These are phyloP conservation scores for Bombyx huttoni DNA, from an alignment of 2,888 invertebrate genomes.

Conservation along the genomic window DNA sequence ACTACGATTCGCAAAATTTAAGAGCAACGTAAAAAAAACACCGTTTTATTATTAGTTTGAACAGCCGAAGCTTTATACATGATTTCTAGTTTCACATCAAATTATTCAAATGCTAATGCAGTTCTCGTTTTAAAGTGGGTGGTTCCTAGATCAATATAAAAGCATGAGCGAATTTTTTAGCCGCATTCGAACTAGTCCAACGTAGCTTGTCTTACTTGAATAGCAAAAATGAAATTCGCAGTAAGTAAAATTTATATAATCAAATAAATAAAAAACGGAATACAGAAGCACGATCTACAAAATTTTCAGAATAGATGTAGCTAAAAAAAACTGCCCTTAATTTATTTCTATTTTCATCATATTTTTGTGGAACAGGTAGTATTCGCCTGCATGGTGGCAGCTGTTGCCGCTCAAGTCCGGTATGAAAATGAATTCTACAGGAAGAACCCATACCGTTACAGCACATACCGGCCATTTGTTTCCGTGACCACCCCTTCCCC, in stretches of 20 bases:
- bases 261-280: conserved; percentile 4
- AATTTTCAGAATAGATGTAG: too few relatives aligned
- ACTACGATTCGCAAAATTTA: not conserved
- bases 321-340: too few relatives aligned
- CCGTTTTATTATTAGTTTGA: conserved; percentile 2
- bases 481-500: conserved; percentile 5
- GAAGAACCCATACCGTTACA: conserved; percentile 4
- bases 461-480: conserved; percentile 8
- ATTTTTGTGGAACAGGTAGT: conserved; percentile 25
- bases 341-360: too few relatives aligned
- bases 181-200: conserved; percentile 60
- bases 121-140: conserved; percentile 46
- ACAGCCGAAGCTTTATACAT: conserved; percentile 25
- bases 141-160: conserved; percentile 53
- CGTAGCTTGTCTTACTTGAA: conserved; percentile 37
- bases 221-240: conserved; percentile 43
- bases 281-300: not conserved
- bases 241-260: conserved; percentile 33
- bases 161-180: conserved; percentile 52
- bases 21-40: not conserved
- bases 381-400: conserved; percentile 33
- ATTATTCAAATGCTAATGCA: conserved; percentile 62
- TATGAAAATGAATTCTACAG: not conserved
- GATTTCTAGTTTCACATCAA: conserved; percentile 33
- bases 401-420: conserved; percentile 28